Conservation (phyloP, 2,888 invertebrate genomes). For the Drosophila incognita region DNA sequence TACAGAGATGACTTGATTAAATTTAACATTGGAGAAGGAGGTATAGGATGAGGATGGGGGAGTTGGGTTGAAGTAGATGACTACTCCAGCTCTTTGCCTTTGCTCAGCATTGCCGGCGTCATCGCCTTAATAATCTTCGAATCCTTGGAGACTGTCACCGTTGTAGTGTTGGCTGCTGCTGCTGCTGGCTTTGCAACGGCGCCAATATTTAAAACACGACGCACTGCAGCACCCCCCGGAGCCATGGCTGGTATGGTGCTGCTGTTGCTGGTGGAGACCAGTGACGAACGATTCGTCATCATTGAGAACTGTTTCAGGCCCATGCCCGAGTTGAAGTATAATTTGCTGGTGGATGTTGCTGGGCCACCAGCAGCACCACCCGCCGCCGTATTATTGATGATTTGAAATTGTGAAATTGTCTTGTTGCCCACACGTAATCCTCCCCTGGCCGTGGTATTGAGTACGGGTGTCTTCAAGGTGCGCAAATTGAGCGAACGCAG, state of each 20-base stretch:
- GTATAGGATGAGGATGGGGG: not conserved
- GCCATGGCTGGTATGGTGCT: constrained; percentile 37
- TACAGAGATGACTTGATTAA: constrained; percentile 8
- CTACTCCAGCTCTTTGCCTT: constrained; percentile 23
- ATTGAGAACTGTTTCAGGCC: constrained; percentile 67
- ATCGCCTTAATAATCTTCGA: constrained; percentile 55
- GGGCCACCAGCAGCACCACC: not conserved
- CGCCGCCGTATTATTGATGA: constrained; percentile 51
- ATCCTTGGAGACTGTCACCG: constrained; percentile 45
- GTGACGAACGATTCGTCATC: constrained; percentile 51
- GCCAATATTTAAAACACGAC: constrained; percentile 62
- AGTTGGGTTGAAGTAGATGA: not conserved
- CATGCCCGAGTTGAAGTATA: constrained; percentile 59
- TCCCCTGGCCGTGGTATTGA: constrained; percentile 24
- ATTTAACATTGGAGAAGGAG: constrained; percentile 1
- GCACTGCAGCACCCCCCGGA: constrained; percentile 54
- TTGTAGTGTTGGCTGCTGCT: constrained; percentile 12
- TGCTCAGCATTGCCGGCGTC: constrained; percentile 21
- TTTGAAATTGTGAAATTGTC: constrained; percentile 59
- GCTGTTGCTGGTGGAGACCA: not conserved
- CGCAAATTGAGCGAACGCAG: constrained; percentile 62
- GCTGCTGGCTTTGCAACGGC: constrained; percentile 41
- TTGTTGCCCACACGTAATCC: constrained; percentile 59
- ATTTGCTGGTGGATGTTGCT: constrained; percentile 29
- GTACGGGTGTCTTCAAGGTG: constrained; percentile 44